phyloP scores from a whole-genome alignment of 2,113 vertebrate species.

The Tachysurus vachellii region DNA sequence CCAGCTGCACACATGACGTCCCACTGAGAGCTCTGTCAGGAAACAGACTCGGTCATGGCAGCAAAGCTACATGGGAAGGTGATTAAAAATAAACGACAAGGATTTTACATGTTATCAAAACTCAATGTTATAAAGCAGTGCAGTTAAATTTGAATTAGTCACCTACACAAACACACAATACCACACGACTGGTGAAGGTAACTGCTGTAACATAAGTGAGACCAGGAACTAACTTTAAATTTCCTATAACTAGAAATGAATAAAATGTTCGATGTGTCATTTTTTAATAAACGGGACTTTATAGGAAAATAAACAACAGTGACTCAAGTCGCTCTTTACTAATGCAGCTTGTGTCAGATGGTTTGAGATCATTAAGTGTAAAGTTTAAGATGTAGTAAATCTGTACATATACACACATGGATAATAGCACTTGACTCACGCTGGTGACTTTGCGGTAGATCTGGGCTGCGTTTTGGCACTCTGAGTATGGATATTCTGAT shows the following conservation, averaged over 20 bases:
- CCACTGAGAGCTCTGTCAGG: neutral
- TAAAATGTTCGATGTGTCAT: neutral
- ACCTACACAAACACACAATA: no score
- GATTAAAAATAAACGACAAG: neutral
- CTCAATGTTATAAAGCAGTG: neutral
- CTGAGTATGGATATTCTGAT: constrained; percentile 57
- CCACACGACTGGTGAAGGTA: neutral
- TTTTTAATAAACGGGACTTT: neutral
- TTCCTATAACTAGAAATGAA: neutral
- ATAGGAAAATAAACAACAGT: neutral
- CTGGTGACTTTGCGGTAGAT: constrained; percentile 61
- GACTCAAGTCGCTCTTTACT: neutral
- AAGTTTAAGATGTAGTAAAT: neutral
- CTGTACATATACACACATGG: neutral
- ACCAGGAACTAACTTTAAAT: neutral
- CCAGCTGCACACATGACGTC: constrained; percentile 3
- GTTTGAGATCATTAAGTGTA: neutral
- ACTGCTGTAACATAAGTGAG: neutral
- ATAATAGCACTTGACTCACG: constrained; percentile 24
- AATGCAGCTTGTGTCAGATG: neutral
- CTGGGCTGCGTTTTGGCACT: constrained; percentile 59
- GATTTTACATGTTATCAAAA: neutral
- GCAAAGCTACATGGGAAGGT: neutral
- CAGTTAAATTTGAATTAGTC: no score
- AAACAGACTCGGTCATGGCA: no score